Conservation (phyloP, 1,140 invertebrate species). For the Holcopasites calliopsidis region DNA sequence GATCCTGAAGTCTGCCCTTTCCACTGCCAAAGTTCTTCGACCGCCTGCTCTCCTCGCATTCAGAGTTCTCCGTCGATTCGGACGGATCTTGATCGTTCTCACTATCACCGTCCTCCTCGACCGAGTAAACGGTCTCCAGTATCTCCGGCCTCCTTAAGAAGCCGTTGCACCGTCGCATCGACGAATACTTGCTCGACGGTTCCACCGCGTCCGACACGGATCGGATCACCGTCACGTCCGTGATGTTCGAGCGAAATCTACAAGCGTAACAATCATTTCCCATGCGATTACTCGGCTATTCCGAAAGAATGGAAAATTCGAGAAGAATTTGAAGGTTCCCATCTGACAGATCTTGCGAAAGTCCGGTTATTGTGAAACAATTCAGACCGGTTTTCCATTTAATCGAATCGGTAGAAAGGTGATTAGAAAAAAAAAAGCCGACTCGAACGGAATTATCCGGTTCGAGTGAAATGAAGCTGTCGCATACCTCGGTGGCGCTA, state of each 20-base stretch:
- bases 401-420: too few species aligned
- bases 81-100: conserved; percentile 82
- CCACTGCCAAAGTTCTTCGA: conserved; percentile 63
- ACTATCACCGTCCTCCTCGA: conserved; percentile 88
- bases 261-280: neutral
- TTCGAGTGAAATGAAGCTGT: neutral
- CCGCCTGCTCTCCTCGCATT: conserved; percentile 69
- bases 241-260: conserved; percentile 77
- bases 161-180: conserved; percentile 85
- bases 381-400: too few species aligned
- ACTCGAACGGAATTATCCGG: neutral
- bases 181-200: conserved; percentile 87
- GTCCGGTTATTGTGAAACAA: too few species aligned
- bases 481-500: conserved; percentile 71
- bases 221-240: conserved; percentile 85
- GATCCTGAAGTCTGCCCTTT: conserved; percentile 73
- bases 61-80: conserved; percentile 69
- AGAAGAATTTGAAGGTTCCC: neutral
- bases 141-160: conserved; percentile 88
- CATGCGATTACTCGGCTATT: neutral
- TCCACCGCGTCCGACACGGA: conserved; percentile 90
- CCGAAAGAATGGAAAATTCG: neutral
- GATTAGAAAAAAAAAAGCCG: neutral
- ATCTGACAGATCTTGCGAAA: too few species aligned
- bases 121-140: conserved; percentile 91